Conservation (phyloP, 1,140 invertebrate genomes). For the Drosophila tropicalis region DNA sequence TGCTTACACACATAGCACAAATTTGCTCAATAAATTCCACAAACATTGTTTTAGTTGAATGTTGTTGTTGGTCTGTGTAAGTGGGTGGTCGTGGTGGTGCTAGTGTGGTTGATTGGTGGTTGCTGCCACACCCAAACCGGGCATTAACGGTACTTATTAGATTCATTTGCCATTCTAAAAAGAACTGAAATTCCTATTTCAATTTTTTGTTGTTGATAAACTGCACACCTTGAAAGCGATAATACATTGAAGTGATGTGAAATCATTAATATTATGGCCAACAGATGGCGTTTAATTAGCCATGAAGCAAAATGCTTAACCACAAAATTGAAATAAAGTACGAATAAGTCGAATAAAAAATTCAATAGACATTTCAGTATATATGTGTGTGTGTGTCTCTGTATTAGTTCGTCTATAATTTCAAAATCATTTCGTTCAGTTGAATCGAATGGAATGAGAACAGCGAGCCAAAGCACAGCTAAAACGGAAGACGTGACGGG, state of each 20-base stretch:
- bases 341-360: conserved; percentile 54
- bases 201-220: conserved; percentile 1
- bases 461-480: conserved; percentile 37
- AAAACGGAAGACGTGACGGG: conserved; percentile 66
- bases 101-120: background rate
- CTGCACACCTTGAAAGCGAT: conserved; percentile 1
- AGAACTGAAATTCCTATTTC: conserved; percentile 8
- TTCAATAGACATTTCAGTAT: conserved; percentile 24
- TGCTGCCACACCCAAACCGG: conserved; percentile 28
- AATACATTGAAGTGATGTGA: conserved; percentile 37
- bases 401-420: conserved; percentile 39
- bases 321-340: conserved; percentile 60
- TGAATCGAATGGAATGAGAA: conserved; percentile 41
- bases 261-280: conserved; percentile 50
- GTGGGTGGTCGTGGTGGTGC: conserved; percentile 32
- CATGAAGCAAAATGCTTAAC: conserved; percentile 62
- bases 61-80: conserved; percentile 24
- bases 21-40: conserved; percentile 8
- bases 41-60: conserved; percentile 26
- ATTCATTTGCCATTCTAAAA: conserved; percentile 36
- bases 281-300: conserved; percentile 65
- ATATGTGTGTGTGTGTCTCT: background rate
- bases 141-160: conserved; percentile 32
- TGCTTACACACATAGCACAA: conserved; percentile 32
- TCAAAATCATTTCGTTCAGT: conserved; percentile 54